phyloP scores from a whole-genome alignment of 2,797 vertebrate genomes.

The Lycodopsis pacificus region DNA sequence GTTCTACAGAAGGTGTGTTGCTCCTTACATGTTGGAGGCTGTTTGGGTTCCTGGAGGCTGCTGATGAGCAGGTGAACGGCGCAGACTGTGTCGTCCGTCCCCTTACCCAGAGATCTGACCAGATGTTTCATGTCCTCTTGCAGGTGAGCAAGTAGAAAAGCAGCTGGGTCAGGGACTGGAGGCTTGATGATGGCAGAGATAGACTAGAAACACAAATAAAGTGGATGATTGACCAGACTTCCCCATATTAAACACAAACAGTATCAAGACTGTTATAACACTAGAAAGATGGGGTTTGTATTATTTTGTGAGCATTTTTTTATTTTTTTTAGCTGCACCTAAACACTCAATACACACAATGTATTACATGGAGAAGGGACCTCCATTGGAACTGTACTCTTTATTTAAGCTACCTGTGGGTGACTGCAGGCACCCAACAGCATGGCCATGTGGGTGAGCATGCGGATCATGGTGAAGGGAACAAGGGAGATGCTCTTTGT shows the following conservation, averaged over 20 bases:
- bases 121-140: constrained; percentile 87
- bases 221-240: not conserved
- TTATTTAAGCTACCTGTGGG: constrained; percentile 77
- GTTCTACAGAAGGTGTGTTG: not conserved
- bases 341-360: not conserved
- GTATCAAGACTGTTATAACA: not conserved
- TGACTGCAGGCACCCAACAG: constrained; percentile 83
- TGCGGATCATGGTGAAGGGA: constrained; percentile 85
- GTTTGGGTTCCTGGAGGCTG: constrained; percentile 74
- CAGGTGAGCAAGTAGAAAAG: constrained; percentile 88
- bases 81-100: constrained; percentile 86
- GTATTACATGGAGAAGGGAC: not conserved
- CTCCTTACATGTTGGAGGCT: constrained; percentile 80
- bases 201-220: constrained; percentile 48
- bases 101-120: constrained; percentile 86
- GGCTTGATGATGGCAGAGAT: constrained; percentile 86
- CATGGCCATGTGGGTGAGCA: constrained; percentile 92
- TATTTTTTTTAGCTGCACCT: not conserved
- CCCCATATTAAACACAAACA: not conserved
- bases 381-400: not conserved
- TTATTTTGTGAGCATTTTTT: not conserved
- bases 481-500: constrained; percentile 86
- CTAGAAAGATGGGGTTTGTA: not conserved
- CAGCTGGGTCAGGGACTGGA: constrained; percentile 59
- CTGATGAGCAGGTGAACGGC: constrained; percentile 85